Conservation (phyloP, 1,140 invertebrate species). For the Dinothrombium tinctorium region DNA sequence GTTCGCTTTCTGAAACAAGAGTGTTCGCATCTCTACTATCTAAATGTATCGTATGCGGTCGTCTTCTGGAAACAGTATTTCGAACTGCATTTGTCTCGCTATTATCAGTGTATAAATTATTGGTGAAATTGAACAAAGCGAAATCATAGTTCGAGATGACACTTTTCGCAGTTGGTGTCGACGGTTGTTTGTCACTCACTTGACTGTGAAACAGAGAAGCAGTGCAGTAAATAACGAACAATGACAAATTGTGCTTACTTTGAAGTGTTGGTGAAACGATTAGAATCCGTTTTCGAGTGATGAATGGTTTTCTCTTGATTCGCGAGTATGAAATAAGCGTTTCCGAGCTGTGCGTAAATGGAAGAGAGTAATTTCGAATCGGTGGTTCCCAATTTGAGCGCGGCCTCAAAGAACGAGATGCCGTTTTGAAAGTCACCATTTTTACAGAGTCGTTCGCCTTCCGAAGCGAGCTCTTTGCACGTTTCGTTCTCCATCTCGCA, state of each 20-base stretch:
- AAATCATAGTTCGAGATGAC: too few relatives aligned
- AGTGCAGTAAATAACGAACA: too few relatives aligned
- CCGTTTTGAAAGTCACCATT: constrained; percentile 77
- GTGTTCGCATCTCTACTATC: background rate
- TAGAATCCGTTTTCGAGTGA: too few relatives aligned
- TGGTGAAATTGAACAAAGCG: too few relatives aligned
- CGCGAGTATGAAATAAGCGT: constrained; percentile 94
- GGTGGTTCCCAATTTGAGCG: constrained; percentile 47
- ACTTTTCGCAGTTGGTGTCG: too few relatives aligned
- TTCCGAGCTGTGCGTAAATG: constrained; percentile 92
- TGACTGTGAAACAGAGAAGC: too few relatives aligned
- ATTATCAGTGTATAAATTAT: background rate
- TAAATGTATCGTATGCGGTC: constrained; percentile 6
- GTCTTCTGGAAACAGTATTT: background rate
- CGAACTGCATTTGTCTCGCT: background rate
- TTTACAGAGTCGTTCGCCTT: constrained; percentile 87
- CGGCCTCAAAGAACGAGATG: constrained; percentile 70
- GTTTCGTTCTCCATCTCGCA: constrained; percentile 34
- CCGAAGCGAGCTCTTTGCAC: constrained; percentile 72
- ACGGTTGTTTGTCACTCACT: too few relatives aligned
- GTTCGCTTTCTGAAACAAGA: background rate
- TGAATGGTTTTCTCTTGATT: constrained; percentile 91
- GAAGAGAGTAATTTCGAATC: constrained; percentile 77
- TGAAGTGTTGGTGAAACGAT: too few relatives aligned
- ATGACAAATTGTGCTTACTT: too few relatives aligned